These are phyloP conservation scores for Furcifer pardalis DNA, from an alignment of 2,797 vertebrate genomes.

Conservation along the genomic window DNA sequence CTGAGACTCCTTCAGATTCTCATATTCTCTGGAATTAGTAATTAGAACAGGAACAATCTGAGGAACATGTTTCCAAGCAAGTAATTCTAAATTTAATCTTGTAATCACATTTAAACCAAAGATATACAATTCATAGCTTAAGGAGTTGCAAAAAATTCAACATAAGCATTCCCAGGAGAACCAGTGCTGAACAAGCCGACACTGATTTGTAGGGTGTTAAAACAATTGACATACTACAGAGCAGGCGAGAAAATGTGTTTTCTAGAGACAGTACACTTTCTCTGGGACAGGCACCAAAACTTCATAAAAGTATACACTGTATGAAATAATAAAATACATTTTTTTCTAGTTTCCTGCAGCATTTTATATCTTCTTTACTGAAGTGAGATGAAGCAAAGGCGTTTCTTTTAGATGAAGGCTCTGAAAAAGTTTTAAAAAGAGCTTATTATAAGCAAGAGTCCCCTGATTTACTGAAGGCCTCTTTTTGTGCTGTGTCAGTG, in stretches of 20 bases:
- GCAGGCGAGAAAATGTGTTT: background rate
- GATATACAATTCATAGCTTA: slow-evolving; percentile 12
- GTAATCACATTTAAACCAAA: slow-evolving; percentile 18
- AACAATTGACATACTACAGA: background rate
- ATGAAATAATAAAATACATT: slow-evolving; percentile 23
- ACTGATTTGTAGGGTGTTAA: background rate
- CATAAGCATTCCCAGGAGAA: background rate
- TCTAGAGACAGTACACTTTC: background rate
- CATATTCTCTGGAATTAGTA: slow-evolving; percentile 85
- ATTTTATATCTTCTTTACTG: background rate
- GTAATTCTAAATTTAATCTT: background rate
- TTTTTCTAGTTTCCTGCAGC: background rate
- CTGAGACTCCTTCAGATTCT: slow-evolving; percentile 88
- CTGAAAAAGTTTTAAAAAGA: slow-evolving; percentile 42
- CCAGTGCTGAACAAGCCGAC: background rate
- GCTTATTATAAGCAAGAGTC: slow-evolving; percentile 27
- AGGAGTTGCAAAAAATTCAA: slow-evolving; percentile 25
- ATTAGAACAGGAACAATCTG: background rate
- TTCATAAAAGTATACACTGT: background rate
- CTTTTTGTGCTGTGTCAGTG: too few relatives aligned
- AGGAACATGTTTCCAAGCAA: background rate
- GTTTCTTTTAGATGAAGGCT: slow-evolving; percentile 28
- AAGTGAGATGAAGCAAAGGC: slow-evolving; percentile 10
- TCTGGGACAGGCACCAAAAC: background rate
- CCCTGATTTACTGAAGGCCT: too few relatives aligned